A percentile compares a stretch with the other conserved stretches of the same genome.
phyloP scores from a whole-genome alignment of 2,888 invertebrate species.

The Candidula unifasciata region DNA sequence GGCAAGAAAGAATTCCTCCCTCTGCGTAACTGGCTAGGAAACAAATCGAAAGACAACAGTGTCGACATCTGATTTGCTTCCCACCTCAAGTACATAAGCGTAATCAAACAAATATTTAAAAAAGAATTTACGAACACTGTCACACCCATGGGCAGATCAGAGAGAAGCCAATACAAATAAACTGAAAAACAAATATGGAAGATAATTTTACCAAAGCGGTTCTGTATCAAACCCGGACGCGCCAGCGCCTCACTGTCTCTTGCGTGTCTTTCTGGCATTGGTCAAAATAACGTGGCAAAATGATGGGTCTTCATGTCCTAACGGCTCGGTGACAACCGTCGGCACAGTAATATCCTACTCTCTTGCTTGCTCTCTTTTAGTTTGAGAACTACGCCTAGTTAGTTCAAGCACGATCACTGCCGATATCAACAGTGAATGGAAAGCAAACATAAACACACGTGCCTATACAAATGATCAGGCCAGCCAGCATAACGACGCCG shows the following conservation, averaged over 20 bases:
- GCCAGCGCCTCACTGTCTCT: slow-evolving; percentile 26
- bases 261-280: slow-evolving; percentile 42
- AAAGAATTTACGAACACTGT: too few species aligned
- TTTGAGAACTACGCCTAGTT: slow-evolving; percentile 8
- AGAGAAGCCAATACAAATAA: too few species aligned
- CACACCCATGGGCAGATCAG: too few species aligned
- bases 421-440: slow-evolving; percentile 6
- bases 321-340: slow-evolving; percentile 19
- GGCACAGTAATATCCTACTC: neutral
- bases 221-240: neutral
- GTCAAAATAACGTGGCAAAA: slow-evolving; percentile 16
- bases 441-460: slow-evolving; percentile 17
- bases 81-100: too few species aligned
- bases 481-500: neutral
- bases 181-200: neutral
- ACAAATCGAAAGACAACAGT: too few species aligned
- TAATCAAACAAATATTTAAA: too few species aligned
- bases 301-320: slow-evolving; percentile 12
- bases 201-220: neutral
- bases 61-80: too few species aligned
- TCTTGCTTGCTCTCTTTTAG: neutral
- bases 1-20: too few species aligned
- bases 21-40: too few species aligned
- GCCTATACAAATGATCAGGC: neutral
- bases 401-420: neutral